These are phyloP conservation scores for Actinemys pallida DNA, from an alignment of 2,113 vertebrate genomes.

Conservation along the genomic window DNA sequence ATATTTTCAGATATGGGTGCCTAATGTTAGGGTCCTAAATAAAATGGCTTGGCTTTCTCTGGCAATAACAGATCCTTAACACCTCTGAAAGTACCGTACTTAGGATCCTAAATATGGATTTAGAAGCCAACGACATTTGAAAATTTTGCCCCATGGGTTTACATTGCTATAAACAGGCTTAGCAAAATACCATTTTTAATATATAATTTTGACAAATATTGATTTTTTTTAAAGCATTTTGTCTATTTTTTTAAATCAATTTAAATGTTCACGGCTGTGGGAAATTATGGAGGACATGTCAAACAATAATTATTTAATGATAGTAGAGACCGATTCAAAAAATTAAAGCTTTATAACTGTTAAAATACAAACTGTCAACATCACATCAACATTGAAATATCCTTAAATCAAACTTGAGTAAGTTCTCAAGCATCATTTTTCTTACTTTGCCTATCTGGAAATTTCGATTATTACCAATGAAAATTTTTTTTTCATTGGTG, in stretches of 20 bases:
- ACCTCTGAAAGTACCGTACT: not conserved
- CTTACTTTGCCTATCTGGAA: not conserved
- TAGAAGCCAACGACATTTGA: not conserved
- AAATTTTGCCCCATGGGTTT: not conserved
- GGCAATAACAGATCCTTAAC: not conserved
- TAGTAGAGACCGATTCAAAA: not conserved
- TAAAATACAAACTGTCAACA: not conserved
- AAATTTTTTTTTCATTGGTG: not conserved
- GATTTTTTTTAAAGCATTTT: not conserved
- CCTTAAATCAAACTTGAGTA: not conserved
- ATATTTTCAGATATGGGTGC: not conserved
- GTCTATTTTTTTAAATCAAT: not conserved
- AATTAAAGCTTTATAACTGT: not conserved
- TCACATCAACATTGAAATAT: not conserved
- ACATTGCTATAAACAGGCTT: not conserved
- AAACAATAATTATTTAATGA: not conserved
- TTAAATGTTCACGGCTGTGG: not conserved
- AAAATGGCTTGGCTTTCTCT: not conserved
- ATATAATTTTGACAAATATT: not conserved
- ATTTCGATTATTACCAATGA: not conserved
- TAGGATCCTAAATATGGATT: not conserved
- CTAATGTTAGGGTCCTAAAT: not conserved
- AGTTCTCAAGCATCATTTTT: not conserved
- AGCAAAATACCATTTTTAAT: not conserved
- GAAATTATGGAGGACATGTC: not conserved